Conservation (phyloP, 2,888 invertebrate species). For the Drosophila ustulata region DNA sequence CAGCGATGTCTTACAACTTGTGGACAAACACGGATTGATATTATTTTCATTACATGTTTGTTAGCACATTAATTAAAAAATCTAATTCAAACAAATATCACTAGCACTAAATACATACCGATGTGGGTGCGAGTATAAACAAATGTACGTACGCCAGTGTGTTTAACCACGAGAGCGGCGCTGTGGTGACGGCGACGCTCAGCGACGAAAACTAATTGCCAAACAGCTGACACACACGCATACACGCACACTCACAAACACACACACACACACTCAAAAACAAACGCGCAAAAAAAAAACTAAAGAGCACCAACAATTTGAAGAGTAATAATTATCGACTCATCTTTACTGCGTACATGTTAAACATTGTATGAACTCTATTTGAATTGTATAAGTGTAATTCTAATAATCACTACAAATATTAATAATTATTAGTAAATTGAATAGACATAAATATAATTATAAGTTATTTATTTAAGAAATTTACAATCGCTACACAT, state of each 20-base stretch:
- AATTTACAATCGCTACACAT: too few species aligned
- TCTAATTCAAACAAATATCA: conserved; percentile 39
- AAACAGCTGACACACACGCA: conserved; percentile 38
- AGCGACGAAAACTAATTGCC: conserved; percentile 72
- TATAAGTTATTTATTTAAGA: too few species aligned
- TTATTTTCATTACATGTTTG: conserved; percentile 21
- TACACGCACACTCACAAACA: conserved; percentile 29
- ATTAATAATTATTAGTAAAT: too few species aligned
- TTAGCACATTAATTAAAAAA: conserved; percentile 30
- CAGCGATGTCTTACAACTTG: not conserved
- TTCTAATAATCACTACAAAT: too few species aligned
- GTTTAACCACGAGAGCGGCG: conserved; percentile 29
- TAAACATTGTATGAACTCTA: not conserved
- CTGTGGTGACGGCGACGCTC: conserved; percentile 38
- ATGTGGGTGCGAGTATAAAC: conserved; percentile 1
- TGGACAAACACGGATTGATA: conserved; percentile 9
- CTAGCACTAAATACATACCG: conserved; percentile 27
- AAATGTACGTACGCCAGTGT: not conserved
- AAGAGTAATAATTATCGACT: not conserved
- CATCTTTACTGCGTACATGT: not conserved
- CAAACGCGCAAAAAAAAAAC: conserved; percentile 9
- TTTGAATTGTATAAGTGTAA: not conserved
- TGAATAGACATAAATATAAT: too few species aligned
- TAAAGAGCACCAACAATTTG: not conserved
- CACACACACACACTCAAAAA: conserved; percentile 5